Percentiles rank a stretch among this genome's conserved stretches.
Evolutionary conservation across 2,888 invertebrate genomes (phyloP).

Genomic region (Endomychus coccineus): DNA sequence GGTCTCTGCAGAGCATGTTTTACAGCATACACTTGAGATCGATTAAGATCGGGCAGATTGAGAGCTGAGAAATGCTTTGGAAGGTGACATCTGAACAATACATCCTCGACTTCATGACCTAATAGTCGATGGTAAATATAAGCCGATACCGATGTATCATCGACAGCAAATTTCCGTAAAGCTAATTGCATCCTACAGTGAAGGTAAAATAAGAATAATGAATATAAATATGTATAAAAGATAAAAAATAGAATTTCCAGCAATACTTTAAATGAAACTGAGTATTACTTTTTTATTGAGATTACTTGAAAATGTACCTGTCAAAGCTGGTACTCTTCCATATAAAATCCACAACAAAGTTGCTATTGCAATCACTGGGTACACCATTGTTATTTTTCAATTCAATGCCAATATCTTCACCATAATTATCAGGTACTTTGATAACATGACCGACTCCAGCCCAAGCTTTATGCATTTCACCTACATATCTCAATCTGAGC

Average conservation of each 20-base stretch:
- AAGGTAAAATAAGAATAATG: slow-evolving; percentile 4
- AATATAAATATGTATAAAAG: not conserved
- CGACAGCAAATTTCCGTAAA: slow-evolving; percentile 89
- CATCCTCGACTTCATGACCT: slow-evolving; percentile 92
- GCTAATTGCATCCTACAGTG: slow-evolving; percentile 84
- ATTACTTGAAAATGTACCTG: slow-evolving; percentile 48
- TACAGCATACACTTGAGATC: slow-evolving; percentile 97
- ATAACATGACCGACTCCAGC: slow-evolving; percentile 98
- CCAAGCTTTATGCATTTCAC: slow-evolving; percentile 92
- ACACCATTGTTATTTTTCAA: slow-evolving; percentile 87
- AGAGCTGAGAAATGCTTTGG: slow-evolving; percentile 98
- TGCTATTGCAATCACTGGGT: slow-evolving; percentile 88
- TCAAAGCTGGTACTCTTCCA: slow-evolving; percentile 99
- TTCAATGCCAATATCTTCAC: slow-evolving; percentile 97
- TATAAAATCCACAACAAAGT: slow-evolving; percentile 97
- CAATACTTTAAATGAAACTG: not conserved
- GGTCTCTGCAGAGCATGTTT: slow-evolving; percentile 96
- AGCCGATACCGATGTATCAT: slow-evolving; percentile 92
- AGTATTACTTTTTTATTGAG: slow-evolving; percentile 2
- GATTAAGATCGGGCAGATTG: slow-evolving; percentile 93
- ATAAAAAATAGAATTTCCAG: not conserved
- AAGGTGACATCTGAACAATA: slow-evolving; percentile 80
- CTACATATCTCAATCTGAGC: slow-evolving; percentile 82
- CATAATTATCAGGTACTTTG: slow-evolving; percentile 90
- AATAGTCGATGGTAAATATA: slow-evolving; percentile 96